phyloP scores from a whole-genome alignment of 2,888 invertebrate species.

The Cryptosula pallasiana region DNA sequence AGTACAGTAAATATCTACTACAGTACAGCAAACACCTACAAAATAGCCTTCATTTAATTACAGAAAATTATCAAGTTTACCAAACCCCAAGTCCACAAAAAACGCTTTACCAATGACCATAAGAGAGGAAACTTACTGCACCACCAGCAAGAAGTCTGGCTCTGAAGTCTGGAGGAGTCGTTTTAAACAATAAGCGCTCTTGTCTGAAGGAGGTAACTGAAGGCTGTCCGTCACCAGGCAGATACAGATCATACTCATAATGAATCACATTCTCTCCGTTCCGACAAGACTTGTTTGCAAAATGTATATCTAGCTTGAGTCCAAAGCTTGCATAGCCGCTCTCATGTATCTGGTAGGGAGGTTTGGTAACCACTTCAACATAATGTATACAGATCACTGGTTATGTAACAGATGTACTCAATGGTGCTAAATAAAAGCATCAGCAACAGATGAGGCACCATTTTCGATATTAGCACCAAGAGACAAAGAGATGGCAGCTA shows the following conservation, averaged over 20 bases:
- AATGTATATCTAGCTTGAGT: slow-evolving; percentile 80
- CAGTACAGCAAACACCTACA: no score
- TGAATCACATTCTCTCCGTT: slow-evolving; percentile 62
- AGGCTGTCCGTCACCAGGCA: slow-evolving; percentile 69
- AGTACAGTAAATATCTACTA: no score
- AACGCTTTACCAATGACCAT: no score
- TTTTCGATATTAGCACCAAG: no score
- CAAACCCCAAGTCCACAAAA: no score
- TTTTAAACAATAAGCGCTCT: slow-evolving; percentile 78
- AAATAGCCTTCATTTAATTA: no score
- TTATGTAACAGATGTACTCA: no score
- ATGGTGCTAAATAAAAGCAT: no score
- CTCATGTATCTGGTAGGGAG: slow-evolving; percentile 82
- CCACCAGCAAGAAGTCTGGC: slow-evolving; percentile 82
- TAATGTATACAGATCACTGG: no score
- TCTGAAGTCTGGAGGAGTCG: slow-evolving; percentile 82
- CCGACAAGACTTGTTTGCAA: slow-evolving; percentile 66
- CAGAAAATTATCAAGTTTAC: no score
- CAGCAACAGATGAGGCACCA: no score
- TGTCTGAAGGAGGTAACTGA: slow-evolving; percentile 67
- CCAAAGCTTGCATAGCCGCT: slow-evolving; percentile 94
- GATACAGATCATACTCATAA: slow-evolving; percentile 73
- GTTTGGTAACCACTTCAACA: slow-evolving; percentile 71
- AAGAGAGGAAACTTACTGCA: slow-evolving; percentile 58
- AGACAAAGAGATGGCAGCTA: no score